Evolutionary conservation across 2,888 invertebrate genomes (phyloP).

Genomic region (Platycheirus rosarum): DNA sequence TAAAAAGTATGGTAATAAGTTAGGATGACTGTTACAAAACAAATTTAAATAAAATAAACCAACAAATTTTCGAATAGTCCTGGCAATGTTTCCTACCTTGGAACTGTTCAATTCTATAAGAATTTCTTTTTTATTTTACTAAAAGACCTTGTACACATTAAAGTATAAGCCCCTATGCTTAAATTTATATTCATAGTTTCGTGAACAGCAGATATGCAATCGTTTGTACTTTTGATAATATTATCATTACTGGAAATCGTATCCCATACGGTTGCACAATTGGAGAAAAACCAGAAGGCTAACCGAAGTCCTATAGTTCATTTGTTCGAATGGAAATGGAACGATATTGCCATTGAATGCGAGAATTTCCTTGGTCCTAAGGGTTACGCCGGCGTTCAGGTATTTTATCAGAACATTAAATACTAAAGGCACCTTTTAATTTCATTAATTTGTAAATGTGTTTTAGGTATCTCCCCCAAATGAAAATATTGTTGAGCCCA

Average conservation of each 20-base stretch:
- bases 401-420: slow-evolving; percentile 77
- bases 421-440: not conserved
- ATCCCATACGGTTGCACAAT: slow-evolving; percentile 75
- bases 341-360: slow-evolving; percentile 91
- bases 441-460: not conserved
- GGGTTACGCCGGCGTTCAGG: slow-evolving; percentile 90
- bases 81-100: too few relatives aligned
- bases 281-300: slow-evolving; percentile 78
- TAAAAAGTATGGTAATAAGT: too few relatives aligned
- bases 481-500: slow-evolving; percentile 86
- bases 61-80: too few relatives aligned
- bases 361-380: slow-evolving; percentile 89
- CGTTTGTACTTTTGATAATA: too few relatives aligned
- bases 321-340: slow-evolving; percentile 93
- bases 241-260: slow-evolving; percentile 6
- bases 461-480: slow-evolving; percentile 86
- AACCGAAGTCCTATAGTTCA: slow-evolving; percentile 89
- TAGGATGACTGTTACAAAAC: too few relatives aligned
- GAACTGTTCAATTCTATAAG: too few relatives aligned
- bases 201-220: too few relatives aligned
- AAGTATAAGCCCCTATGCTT: too few relatives aligned
- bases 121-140: too few relatives aligned
- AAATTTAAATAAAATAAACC: too few relatives aligned
- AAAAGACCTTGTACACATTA: too few relatives aligned
- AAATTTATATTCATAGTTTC: too few relatives aligned